Base-by-base conservation (phyloP, 2,888 invertebrate species). In the Lochmaea crataegi region DNA sequence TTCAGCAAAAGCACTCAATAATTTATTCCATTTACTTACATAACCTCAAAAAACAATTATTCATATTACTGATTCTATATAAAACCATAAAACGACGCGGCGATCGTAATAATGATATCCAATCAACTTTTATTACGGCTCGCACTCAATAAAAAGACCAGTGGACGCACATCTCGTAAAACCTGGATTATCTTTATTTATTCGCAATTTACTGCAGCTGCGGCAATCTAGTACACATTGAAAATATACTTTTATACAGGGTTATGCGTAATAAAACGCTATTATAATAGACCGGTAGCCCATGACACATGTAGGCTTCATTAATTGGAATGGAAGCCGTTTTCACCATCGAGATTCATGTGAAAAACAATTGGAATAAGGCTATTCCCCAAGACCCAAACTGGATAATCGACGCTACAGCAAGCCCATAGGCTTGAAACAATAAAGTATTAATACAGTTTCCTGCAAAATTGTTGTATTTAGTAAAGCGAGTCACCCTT, bases 121-220 rank as follows among this genome's bases (percentile, higher is more conserved):
- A 70, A 70, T 70, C 70, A 57, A 42, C 3, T 70, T 70, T 70
- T 70, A 70, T 64, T 56, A 42, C 70, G 45, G 9, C 56, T 70
- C 53, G 58, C 70, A 70, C 70, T 70, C 70, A 32, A 70, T 70
- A 70, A 70, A 70, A 68, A 57, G 10, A 42, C 63, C 64, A 58
- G 67, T 68, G 45, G 60, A 68, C 48, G 60, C 60, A 51, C 16
- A 45, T 56, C 26, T 64, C 70, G 45, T 70, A 64, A 70, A 68
- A 22, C 42, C n/a, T 12, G 70, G 70, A 70, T 70, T 70, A 70
- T 64, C 64, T 70, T 64, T 64, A 64, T 64, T 69, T 69, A 69
- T 69, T 57, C 42, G 42, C 48, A 57, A 70, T 70, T 63, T 51
- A 69, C 26, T 42, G 12, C 57, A 45, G 57, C 57, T 57, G 57